Base-by-base conservation (phyloP, 2,888 invertebrate species). In the Panzeria rudis region DNA sequence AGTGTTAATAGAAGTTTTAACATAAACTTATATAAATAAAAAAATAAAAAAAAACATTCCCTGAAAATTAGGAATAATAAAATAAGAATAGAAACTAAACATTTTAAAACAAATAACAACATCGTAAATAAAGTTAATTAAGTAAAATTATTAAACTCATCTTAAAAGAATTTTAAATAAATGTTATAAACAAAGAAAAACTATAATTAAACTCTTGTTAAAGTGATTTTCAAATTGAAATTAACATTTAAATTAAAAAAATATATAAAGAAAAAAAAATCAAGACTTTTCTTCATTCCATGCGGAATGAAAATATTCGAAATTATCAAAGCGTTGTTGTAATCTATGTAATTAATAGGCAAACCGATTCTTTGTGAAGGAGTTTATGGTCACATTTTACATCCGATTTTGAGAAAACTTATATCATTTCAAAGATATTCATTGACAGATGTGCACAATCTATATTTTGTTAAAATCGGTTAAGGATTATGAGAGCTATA, bases 141-240 rank as follows among this genome's bases (percentile, higher is more conserved):
- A 50, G 62, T 32, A 54, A 20, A 47, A 41, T 61, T 64, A 75
- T 61, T 50, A 38, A 78, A 69, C 3, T 69, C 38, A 38, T 52
- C 11, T 41, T 66, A 54, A 66, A 50, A 29, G 25, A 62, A 44
- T 52, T 69, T 78, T 41, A 71, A 78, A 35, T 47, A 69, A 69
- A 62, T 75, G 52, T 79, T 73, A 77, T 9, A 75, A 62, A 20
- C 25, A 66, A n/a, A 38, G 56, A 69, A 35, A 61, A 52, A 59
- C 11, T 52, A 41, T 59, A 72, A 50, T 32, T 11, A 62, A 73
- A 68, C 32, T 66, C 44, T n/a, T 80, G 66, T 59, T 68, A 52
- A 66, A 69, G 50, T 15, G 50, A 78, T 35, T 59, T 59, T 59
- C 25, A 23, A 3, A 56, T 25, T 23, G 15, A 15, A 69, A 52